Evolutionary conservation across 2,113 vertebrate genomes (phyloP).

Genomic region (Chloroceryle aenea): DNA sequence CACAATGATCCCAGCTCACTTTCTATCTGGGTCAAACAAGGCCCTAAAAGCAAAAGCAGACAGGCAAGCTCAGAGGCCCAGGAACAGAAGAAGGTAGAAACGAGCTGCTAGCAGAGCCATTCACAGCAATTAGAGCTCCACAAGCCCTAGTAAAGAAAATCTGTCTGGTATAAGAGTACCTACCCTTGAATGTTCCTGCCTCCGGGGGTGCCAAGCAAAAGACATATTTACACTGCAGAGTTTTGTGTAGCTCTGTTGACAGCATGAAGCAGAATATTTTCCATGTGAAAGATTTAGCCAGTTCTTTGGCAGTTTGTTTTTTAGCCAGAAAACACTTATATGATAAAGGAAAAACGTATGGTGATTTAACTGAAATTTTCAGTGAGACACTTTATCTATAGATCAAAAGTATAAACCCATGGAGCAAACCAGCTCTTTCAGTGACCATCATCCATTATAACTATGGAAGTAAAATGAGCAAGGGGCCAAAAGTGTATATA

Average conservation of each 20-base stretch:
- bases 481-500: neutral
- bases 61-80: neutral
- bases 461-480: neutral
- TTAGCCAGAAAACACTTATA: neutral
- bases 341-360: neutral
- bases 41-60: conserved; percentile 35
- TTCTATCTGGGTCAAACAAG: conserved; percentile 38
- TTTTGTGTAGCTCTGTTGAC: neutral
- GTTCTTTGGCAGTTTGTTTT: neutral
- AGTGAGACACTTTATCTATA: neutral
- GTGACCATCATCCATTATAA: neutral
- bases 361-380: neutral
- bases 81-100: neutral
- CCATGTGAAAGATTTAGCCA: neutral
- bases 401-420: neutral
- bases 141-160: neutral
- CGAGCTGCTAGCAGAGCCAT: neutral
- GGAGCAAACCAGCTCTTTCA: neutral
- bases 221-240: neutral
- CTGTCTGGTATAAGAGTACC: neutral
- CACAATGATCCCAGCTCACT: conserved; percentile 37
- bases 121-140: neutral
- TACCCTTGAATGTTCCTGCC: neutral
- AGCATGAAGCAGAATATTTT: neutral
- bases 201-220: neutral